Base-by-base conservation (phyloP, 2,113 vertebrate species). In the Furnarius figulus region DNA sequence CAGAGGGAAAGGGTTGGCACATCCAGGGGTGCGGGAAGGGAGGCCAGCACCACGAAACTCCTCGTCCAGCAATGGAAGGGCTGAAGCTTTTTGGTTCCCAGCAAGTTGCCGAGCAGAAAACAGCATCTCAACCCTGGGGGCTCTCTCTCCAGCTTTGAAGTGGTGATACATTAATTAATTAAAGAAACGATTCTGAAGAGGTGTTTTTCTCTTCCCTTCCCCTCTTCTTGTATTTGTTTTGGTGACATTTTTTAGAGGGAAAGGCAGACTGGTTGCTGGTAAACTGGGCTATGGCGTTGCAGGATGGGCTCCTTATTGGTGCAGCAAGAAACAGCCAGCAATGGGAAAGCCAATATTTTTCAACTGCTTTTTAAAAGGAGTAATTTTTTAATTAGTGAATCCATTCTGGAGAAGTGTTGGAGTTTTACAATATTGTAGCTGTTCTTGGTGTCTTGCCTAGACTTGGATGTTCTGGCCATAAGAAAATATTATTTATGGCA, bases 361-460 rank as follows among this genome's bases (percentile, higher is more conserved):
- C 85, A 56, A 55, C 67, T 35, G 73, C 61, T 75, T 95, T 95
- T 85, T 39, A 40, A 90, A 88, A 84, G 24, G 40, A 95, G 92
- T 92, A 2, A 47, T 86, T 93, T 95, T 94, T 96, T 89, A 96
- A 94, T 95, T 96, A 96, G 92, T 59, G 67, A 93, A 82, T 66
- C 79, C 55, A 94, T 94, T 94, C 92, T 76, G 90, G 87, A 83
- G 70, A 95, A 95, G 91, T 94, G 92, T 90, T 44, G 80, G 85
- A 81, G 81, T 96, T 97, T 96, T 96, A 94, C 89, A 95, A 8
- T 21, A 44, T 87, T 95, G 94, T 85, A 95, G 95, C 93, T 97
- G 95, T 93, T 97, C 85, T 96, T 95, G 96, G 93, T 96, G 90
- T 85, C 73, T 95, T 97, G 95, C 92, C 91, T 96, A 92, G 89